Evolutionary conservation across 2,797 vertebrate genomes (phyloP), one percentile per base, ranked within the genome.

Genomic region (Apodemus agrarius): DNA sequence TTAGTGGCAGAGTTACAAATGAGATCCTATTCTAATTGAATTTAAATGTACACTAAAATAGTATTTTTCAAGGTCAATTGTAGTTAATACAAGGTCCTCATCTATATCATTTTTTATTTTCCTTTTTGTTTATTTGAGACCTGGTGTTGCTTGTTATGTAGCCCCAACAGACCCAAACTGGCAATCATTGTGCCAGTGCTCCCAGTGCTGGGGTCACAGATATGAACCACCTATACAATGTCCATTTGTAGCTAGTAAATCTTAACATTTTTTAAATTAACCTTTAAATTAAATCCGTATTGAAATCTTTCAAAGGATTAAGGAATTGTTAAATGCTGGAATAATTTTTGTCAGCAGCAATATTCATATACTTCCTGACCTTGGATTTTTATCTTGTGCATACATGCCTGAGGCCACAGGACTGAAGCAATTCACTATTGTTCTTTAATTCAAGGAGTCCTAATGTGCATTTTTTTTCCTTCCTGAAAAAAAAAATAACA

Each of bases 1-100:
- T 80, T 67, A 76, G 49, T 52, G 76, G n/a, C 69, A 84, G 80
- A 90, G 34, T 65, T 94, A 79, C 29, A 85, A 54, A 79, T 37
- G 90, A 92, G 40, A 96, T 24, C 31, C 82, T 57, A 90, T 21
- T 91, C 19, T 37, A 78, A 21, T 89, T 90, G 92, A 80, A 88
- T 84, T 78, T 89, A 91, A 75, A 52, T 94, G 94, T 54, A 96
- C 89, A 95, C 10, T 81, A 61, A 93, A 89, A 5, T 85, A 75
- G 78, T 85, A 59, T 40, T 91, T 96, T 96, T 81, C 19, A 40
- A 74, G 93, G 84, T 43, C n/a, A 29, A 0, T n/a, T 52, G 49
- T 74, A 75, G 31, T 94, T 46, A 80, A 75, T 75, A 63, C 72
- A 92, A 96, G 93, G 8, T 29, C 67, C 29, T 93, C 22, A 74